These are phyloP conservation scores for Pteronura brasiliensis DNA, from an alignment of 2,113 vertebrate species.

Conservation along the genomic window DNA sequence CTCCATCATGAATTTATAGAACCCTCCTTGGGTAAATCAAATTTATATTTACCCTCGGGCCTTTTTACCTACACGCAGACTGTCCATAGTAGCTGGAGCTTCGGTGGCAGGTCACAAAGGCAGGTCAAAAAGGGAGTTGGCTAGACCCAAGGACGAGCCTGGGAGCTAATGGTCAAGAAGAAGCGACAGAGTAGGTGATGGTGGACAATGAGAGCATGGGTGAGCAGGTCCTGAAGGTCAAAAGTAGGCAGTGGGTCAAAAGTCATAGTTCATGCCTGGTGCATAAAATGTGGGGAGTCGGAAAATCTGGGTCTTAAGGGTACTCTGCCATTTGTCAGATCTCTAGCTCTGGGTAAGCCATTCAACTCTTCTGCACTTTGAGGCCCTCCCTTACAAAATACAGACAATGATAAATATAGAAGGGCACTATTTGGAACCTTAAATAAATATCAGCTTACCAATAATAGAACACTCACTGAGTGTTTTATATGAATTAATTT, in stretches of 20 bases:
- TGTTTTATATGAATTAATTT: not conserved
- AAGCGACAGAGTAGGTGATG: not conserved
- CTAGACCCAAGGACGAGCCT: not conserved
- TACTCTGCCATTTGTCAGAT: not conserved
- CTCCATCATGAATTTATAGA: not conserved
- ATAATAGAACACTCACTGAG: not conserved
- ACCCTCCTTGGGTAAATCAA: not conserved
- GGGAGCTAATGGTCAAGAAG: not conserved
- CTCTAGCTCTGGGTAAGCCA: not conserved
- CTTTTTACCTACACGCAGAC: not conserved
- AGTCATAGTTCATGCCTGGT: not conserved
- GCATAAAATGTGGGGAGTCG: not conserved
- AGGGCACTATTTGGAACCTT: not conserved
- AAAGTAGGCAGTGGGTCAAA: not conserved
- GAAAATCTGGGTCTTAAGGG: not conserved
- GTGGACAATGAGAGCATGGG: not conserved
- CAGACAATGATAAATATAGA: not conserved
- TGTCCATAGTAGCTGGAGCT: not conserved
- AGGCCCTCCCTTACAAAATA: not conserved
- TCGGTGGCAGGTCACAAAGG: not conserved
- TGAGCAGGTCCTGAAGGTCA: not conserved
- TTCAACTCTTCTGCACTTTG: not conserved
- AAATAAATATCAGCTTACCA: conserved; percentile 7
- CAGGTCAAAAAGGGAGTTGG: not conserved
- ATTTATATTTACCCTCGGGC: not conserved